Percentiles rank a stretch among this genome's conserved stretches.
These are phyloP conservation scores for Anolis sagrei DNA, from an alignment of 2,113 vertebrate species.

Conservation along the genomic window DNA sequence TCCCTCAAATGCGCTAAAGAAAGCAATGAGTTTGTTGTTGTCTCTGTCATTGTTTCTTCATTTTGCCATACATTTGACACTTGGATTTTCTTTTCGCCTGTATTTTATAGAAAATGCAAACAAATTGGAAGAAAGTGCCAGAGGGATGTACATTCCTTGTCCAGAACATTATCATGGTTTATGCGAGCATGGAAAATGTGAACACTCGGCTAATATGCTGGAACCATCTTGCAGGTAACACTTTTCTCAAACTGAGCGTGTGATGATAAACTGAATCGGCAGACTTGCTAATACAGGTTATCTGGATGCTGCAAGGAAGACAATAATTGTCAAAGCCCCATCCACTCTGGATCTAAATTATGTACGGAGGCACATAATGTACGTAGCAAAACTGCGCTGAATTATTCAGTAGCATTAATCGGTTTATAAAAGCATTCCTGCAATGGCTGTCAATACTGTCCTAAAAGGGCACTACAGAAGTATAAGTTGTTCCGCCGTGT, in stretches of 20 bases:
- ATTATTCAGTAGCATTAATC: conserved; percentile 44
- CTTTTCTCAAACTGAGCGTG: conserved; percentile 11
- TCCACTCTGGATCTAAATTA: conserved; percentile 49
- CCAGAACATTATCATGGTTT: conserved; percentile 94
- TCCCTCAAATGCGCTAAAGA: no score
- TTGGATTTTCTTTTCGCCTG: conserved; percentile 59
- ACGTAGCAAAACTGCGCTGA: conserved; percentile 24
- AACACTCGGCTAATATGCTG: conserved; percentile 89
- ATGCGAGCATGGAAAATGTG: conserved; percentile 97
- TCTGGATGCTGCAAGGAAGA: conserved; percentile 26
- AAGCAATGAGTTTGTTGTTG: conserved; percentile 28
- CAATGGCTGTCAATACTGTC: conserved; percentile 7
- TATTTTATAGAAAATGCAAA: conserved; percentile 85
- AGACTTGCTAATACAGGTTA: neutral
- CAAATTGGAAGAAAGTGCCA: conserved; percentile 86
- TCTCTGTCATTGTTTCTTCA: conserved; percentile 22
- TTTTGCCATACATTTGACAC: conserved; percentile 16
- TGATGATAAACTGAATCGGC: neutral
- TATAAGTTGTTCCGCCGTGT: fast-evolving
- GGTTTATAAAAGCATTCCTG: conserved; percentile 37
- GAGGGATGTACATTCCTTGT: conserved; percentile 91
- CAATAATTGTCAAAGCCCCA: conserved; percentile 11
- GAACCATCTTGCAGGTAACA: conserved; percentile 96
- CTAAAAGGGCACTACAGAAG: conserved; percentile 28
- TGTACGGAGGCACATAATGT: conserved; percentile 6